Evolutionary conservation across 1,140 invertebrate species (phyloP), one percentile per base, ranked within the genome.

Genomic region (Camponotus floridanus): DNA sequence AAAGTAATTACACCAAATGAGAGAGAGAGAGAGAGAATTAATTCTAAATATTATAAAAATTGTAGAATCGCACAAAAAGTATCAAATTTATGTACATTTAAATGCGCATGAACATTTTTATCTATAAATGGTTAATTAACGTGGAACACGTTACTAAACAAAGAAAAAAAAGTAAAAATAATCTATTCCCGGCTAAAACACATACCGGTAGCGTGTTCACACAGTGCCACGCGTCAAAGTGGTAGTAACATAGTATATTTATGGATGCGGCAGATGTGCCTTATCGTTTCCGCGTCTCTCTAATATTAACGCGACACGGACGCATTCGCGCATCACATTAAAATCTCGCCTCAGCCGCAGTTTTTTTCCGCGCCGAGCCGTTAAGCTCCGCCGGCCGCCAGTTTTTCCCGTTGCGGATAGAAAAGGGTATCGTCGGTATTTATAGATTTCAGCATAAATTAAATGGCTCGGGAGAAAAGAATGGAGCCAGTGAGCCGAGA

Each of bases 371-470:
- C 48, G 51, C 62, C 48, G n/a, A 39, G 74, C 33, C 79, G 64
- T 36, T 83, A 83, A 80, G 79, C 79, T 83, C 48, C 45, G 62
- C 33, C 55, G 39, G 59, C 39, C 62, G 70, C 68, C 83, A 81
- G 68, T 86, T 83, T 89, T 89, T 73, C 65, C 78, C 59, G 87
- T 62, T 74, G 85, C 61, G 39, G 65, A 26, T 70, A 80, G 55
- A 85, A 81, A 76, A 78, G 78, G 76, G 13, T 83, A 70, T 70
- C 76, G 86, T 62, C 26, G 88, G 83, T 90, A 90, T 90, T 90
- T 90, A 88, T 90, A 90, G 89, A 90, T 90, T 90, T 90, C 86
- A 90, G 86, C 89, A 90, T 90, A 90, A 90, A 90, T 90, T 90
- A 90, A 90, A 90, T 90, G 87, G 89, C 89, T 90, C 83, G 81